These are phyloP conservation scores for Neocrepidodera transversa DNA, from an alignment of 2,888 invertebrate genomes.

Conservation along the genomic window DNA sequence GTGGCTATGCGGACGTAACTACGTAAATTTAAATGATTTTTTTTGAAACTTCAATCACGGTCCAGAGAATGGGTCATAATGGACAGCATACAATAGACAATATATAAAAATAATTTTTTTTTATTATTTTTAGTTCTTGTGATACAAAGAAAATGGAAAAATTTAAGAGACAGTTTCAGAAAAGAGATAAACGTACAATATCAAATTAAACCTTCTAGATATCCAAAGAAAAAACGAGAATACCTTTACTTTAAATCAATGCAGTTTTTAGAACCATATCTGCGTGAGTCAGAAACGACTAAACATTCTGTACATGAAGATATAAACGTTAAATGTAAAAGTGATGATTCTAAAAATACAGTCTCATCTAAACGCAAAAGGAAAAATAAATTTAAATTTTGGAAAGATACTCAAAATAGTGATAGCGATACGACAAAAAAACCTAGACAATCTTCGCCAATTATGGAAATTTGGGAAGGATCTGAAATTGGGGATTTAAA, in stretches of 20 bases:
- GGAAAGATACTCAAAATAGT: not conserved
- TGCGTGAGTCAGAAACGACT: not conserved
- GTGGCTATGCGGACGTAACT: not conserved
- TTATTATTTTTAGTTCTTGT: conserved; percentile 3
- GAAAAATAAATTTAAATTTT: not conserved
- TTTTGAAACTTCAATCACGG: too few relatives aligned
- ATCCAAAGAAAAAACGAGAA: conserved; percentile 8
- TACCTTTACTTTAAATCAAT: conserved; percentile 13
- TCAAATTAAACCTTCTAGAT: not conserved
- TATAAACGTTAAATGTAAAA: conserved; percentile 1
- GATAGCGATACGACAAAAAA: not conserved
- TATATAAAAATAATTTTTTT: too few relatives aligned
- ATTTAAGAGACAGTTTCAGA: conserved; percentile 15
- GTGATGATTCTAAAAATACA: conserved; percentile 8
- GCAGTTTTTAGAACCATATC: conserved; percentile 12
- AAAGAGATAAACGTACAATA: conserved; percentile 13
- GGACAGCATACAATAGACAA: too few relatives aligned
- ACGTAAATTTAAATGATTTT: not conserved
- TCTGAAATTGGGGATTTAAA: conserved; percentile 6
- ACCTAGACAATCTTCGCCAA: not conserved
- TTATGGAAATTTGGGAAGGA: conserved; percentile 1
- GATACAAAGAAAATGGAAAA: conserved; percentile 15
- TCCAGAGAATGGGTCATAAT: too few relatives aligned
- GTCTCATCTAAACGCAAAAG: not conserved
- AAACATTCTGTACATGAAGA: not conserved